These are phyloP conservation scores for Cyphotilapia sp. DNA, from an alignment of 2,113 vertebrate species.

Conservation along the genomic window DNA sequence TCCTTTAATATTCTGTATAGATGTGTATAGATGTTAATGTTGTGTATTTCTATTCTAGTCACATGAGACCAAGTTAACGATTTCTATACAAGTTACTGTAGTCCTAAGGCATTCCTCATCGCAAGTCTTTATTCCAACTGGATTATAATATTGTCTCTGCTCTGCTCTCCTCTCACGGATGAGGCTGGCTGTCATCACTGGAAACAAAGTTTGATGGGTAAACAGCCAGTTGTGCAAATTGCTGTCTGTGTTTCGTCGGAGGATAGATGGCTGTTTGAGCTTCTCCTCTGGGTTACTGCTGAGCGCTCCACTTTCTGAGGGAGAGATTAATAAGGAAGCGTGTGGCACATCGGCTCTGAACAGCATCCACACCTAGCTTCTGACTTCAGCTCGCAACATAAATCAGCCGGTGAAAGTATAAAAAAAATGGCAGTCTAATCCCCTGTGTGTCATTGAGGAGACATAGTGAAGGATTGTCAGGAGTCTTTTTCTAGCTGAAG, in stretches of 20 bases:
- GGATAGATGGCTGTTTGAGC: slow-evolving; percentile 55
- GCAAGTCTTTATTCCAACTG: background rate
- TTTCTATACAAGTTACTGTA: background rate
- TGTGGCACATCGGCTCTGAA: slow-evolving; percentile 12
- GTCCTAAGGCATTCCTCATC: background rate
- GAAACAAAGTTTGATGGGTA: slow-evolving; percentile 24
- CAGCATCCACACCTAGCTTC: slow-evolving; percentile 31
- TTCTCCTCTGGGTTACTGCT: slow-evolving; percentile 54
- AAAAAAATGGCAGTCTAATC: slow-evolving; percentile 26
- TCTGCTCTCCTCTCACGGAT: background rate
- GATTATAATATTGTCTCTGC: background rate
- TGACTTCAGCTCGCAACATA: slow-evolving; percentile 32
- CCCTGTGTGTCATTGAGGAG: slow-evolving; percentile 27
- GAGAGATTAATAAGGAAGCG: slow-evolving; percentile 51
- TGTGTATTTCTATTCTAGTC: background rate
- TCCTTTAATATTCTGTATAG: background rate
- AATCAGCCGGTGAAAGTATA: slow-evolving; percentile 32
- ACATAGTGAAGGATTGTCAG: slow-evolving; percentile 12
- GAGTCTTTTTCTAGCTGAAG: slow-evolving; percentile 12
- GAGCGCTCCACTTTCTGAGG: slow-evolving; percentile 49
- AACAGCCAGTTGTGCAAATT: slow-evolving; percentile 43
- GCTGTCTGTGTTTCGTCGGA: slow-evolving; percentile 31
- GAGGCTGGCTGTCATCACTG: slow-evolving; percentile 10
- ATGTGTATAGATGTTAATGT: background rate
- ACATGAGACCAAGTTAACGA: background rate